Base-by-base conservation (phyloP, 1,140 invertebrate genomes). In the Manduca sexta region DNA sequence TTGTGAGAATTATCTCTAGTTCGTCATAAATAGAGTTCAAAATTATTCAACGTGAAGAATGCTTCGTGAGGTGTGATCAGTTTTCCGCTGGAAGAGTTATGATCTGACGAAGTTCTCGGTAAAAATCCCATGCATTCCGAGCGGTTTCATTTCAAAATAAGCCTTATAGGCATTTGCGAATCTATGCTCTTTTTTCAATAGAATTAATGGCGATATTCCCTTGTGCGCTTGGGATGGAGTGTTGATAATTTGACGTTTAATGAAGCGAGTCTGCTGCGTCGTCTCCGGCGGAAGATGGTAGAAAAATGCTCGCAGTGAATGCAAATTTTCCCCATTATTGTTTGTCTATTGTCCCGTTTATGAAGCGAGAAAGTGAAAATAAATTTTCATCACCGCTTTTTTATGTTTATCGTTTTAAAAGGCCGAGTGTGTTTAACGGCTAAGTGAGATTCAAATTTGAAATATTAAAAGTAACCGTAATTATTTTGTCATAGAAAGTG, bases 211-310 rank as follows among this genome's bases (percentile, higher is more conserved):
- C 69, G 69, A 75, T 69, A 73, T 75, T 74, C 34, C 67, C 60
- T 66, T 79, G 76, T 63, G 64, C 58, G 50, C 58, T 54, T 29
- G 52, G 52, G 45, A 58, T 70, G 58, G 67, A 68, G 63, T 64
- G 71, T 74, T 76, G 77, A 83, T 84, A 84, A 84, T 83, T 81
- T 78, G 70, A 59, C 52, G 66, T 74, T 83, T 82, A 84, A 84
- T 80, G 79, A 83, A 84, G 72, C 81, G 63, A 69, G 64, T 67
- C 66, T 64, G 67, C 58, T 69, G 61, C 59, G 55, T 60, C 65
- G 69, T 71, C 73, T 71, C 62, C 67, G 60, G 52, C 68, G 75
- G 71, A 82, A 73, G 69, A 74, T 63, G 62, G 72, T 67, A 64
- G 74, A 78, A 81, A 76, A 84, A 81, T 77, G 67, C 60, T 61